Percentiles rank a stretch among this genome's conserved stretches.
Evolutionary conservation across 2,797 vertebrate species (phyloP).

Genomic region (Atherinosoma microstoma): DNA sequence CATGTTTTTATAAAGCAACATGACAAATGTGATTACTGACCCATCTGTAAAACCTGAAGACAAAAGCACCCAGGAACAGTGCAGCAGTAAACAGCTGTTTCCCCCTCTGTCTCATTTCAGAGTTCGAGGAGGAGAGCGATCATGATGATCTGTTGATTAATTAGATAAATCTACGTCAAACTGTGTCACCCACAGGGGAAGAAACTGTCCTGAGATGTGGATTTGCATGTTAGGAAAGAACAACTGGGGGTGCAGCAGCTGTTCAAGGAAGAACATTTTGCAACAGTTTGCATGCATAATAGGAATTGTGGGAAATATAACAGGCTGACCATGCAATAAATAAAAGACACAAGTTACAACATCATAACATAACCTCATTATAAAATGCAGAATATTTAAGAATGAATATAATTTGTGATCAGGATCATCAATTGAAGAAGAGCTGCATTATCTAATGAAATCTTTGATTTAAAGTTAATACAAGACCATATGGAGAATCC

Average conservation of each 20-base stretch:
- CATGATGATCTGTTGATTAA: slow-evolving; percentile 53
- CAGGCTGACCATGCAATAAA: neutral
- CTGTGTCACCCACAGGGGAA: slow-evolving; percentile 32
- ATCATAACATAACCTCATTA: neutral
- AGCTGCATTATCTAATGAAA: slow-evolving; percentile 44
- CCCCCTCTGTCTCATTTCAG: slow-evolving; percentile 15
- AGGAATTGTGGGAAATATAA: neutral
- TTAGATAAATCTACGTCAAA: slow-evolving; percentile 46
- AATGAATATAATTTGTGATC: neutral
- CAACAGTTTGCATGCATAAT: neutral
- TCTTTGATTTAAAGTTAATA: slow-evolving; percentile 42
- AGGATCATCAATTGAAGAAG: slow-evolving; percentile 12
- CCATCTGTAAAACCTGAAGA: slow-evolving; percentile 57
- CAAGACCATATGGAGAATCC: slow-evolving; percentile 66
- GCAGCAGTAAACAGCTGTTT: slow-evolving; percentile 53
- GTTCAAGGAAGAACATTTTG: slow-evolving; percentile 24
- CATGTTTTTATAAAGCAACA: slow-evolving; percentile 57
- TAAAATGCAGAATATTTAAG: neutral
- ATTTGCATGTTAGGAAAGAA: slow-evolving; percentile 67
- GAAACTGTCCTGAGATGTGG: slow-evolving; percentile 34
- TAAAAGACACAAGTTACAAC: neutral
- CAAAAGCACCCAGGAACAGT: slow-evolving; percentile 28
- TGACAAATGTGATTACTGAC: slow-evolving; percentile 63
- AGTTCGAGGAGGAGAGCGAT: slow-evolving; percentile 26
- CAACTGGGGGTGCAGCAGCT: slow-evolving; percentile 24